Evolutionary conservation across 1,140 invertebrate species (phyloP).

Genomic region (Bombus pascuorum): DNA sequence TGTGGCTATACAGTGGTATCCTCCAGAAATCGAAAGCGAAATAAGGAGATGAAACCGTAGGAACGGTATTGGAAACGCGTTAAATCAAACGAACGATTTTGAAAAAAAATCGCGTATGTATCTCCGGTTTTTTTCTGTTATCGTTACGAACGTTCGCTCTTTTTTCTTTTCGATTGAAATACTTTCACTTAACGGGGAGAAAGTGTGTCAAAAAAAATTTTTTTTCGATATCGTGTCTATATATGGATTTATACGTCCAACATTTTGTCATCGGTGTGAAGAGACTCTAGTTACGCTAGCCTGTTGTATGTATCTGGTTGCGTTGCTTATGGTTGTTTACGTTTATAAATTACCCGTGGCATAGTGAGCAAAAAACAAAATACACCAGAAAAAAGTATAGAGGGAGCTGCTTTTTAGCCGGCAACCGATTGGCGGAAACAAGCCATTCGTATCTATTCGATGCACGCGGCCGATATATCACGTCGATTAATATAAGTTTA

Average conservation of each 20-base stretch:
- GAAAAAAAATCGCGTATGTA: not conserved
- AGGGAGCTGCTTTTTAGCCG: slow-evolving; percentile 24
- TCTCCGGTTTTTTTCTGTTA: not conserved
- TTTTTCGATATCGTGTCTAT: slow-evolving; percentile 11
- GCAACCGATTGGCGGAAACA: slow-evolving; percentile 30
- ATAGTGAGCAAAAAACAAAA: not conserved
- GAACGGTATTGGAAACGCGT: not conserved
- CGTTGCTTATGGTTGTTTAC: slow-evolving; percentile 41
- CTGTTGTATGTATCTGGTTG: not conserved
- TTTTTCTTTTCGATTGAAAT: slow-evolving; percentile 28
- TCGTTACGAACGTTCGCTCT: not conserved
- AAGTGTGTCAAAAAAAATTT: not conserved
- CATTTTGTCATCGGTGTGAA: slow-evolving; percentile 13
- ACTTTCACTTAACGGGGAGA: slow-evolving; percentile 30
- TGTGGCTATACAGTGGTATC: slow-evolving; percentile 3
- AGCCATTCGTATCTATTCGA: slow-evolving; percentile 30
- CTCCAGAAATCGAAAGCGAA: slow-evolving; percentile 43
- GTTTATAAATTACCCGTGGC: slow-evolving; percentile 42
- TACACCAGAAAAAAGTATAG: not conserved
- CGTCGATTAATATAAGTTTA: slow-evolving; percentile 58
- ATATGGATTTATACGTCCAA: slow-evolving; percentile 16
- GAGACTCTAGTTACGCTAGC: not conserved
- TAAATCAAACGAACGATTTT: not conserved
- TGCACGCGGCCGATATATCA: slow-evolving; percentile 23
- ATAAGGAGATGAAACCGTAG: slow-evolving; percentile 9